These are phyloP conservation scores for Callospermophilus lateralis DNA, from an alignment of 2,113 vertebrate genomes.

Conservation along the genomic window DNA sequence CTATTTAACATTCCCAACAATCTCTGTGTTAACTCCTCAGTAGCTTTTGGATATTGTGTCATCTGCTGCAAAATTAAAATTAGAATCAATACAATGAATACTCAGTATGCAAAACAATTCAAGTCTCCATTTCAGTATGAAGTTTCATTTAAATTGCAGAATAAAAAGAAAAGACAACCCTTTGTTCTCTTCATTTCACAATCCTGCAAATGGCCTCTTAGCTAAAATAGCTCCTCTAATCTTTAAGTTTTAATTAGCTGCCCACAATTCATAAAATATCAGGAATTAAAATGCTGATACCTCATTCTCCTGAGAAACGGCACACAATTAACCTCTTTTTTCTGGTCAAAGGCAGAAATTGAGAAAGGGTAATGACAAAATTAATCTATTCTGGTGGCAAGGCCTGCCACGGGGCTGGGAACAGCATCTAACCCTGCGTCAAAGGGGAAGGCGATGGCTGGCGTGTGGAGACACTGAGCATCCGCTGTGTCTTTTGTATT, in stretches of 20 bases:
- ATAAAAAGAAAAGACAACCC: conserved; percentile 67
- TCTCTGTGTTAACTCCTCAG: conserved; percentile 65
- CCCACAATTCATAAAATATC: conserved; percentile 79
- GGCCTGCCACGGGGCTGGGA: not conserved
- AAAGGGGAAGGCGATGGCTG: not conserved
- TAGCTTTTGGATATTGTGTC: conserved; percentile 50
- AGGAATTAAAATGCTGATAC: conserved; percentile 82
- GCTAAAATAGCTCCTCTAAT: conserved; percentile 78
- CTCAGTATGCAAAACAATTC: conserved; percentile 71
- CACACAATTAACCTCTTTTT: conserved; percentile 84
- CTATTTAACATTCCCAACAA: conserved; percentile 51
- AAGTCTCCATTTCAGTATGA: conserved; percentile 63
- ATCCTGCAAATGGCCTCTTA: conserved; percentile 71
- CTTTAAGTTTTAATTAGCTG: conserved; percentile 82
- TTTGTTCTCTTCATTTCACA: conserved; percentile 73
- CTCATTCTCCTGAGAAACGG: conserved; percentile 81
- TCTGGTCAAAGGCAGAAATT: conserved; percentile 82
- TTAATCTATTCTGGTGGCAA: conserved; percentile 76
- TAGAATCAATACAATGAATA: conserved; percentile 72
- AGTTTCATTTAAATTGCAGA: conserved; percentile 71
- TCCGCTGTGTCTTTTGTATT: not conserved
- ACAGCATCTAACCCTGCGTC: not conserved
- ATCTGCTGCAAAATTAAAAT: conserved; percentile 76
- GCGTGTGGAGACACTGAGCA: accelerated
- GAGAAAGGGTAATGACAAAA: conserved; percentile 84